Base-by-base conservation (phyloP, 2,888 invertebrate species). In the Epinotia ramella region DNA sequence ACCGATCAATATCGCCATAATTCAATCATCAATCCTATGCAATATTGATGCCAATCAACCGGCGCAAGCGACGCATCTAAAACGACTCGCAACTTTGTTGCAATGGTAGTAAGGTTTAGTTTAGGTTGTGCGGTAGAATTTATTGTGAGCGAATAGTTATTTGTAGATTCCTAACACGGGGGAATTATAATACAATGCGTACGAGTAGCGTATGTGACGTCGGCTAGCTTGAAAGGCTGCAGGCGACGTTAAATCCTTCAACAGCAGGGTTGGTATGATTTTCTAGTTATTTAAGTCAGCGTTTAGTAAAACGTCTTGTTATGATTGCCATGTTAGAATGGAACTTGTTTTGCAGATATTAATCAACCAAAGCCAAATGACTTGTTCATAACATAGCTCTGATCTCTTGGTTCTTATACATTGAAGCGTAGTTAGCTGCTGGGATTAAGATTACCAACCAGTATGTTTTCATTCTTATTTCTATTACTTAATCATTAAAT, bases 131-230 rank as follows among this genome's bases (percentile, higher is more conserved):
- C 0, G 6, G 13, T n/a, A 56, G n/a, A 44, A 77, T 76, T 72
- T 77, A 77, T 77, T 75, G 77, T 69, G 75, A 71, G 74, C 46
- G 60, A 40, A 63, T 73, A 62, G 71, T 70, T 76, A 78, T 71
- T 78, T 77, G 78, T 67, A 59, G 64, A 77, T 77, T 77, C 78
- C 76, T 65, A 59, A 77, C 78, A 77, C 77, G 78, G 76, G 16
- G 53, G 66, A 68, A 78, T 79, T 79, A 78, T 75, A 78, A 79
- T 79, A 79, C 79, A 79, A 78, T 79, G 68, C 60, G 62, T 53
- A 72, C 49, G 66, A 66, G 18, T 57, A 33, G n/a, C 56, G 65
- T 33, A 59, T 72, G 70, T 73, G 78, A 73, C 71, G 74, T 71
- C 79, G 79, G 79, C 56, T 28, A 4, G 59, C 44, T 74, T 79